Conservation (phyloP, 2,797 vertebrate genomes). For the Channa striata region DNA sequence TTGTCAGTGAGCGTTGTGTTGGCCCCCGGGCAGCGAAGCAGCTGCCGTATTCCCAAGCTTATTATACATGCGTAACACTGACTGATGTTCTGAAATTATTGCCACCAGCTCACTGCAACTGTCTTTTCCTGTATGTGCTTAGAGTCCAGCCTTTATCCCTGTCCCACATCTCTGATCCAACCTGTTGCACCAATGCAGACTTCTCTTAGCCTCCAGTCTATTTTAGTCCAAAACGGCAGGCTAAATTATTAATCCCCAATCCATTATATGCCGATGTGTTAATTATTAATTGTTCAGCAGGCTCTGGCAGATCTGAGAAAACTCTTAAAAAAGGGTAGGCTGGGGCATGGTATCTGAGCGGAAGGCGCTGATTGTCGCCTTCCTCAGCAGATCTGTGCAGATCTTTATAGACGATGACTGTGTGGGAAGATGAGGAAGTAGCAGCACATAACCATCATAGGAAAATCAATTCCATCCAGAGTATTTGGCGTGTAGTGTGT, state of each 20-base stretch:
- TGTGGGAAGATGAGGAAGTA: slow-evolving; percentile 65
- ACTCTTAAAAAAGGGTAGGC: slow-evolving; percentile 44
- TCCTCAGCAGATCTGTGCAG: slow-evolving; percentile 55
- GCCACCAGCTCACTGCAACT: slow-evolving; percentile 45
- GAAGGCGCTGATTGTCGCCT: slow-evolving; percentile 58
- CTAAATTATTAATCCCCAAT: slow-evolving; percentile 83
- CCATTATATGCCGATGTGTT: slow-evolving; percentile 79
- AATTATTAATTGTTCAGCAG: slow-evolving; percentile 82
- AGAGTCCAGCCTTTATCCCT: slow-evolving; percentile 34
- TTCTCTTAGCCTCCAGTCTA: slow-evolving; percentile 70
- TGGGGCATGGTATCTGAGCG: slow-evolving; percentile 46
- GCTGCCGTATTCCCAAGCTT: slow-evolving; percentile 69
- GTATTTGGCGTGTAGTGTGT: slow-evolving; percentile 16
- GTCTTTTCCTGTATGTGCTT: slow-evolving; percentile 38
- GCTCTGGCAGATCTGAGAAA: slow-evolving; percentile 76
- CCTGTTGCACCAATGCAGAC: slow-evolving; percentile 71
- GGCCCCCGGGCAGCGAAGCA: slow-evolving; percentile 53
- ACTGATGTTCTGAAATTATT: slow-evolving; percentile 67
- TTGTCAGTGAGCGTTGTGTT: slow-evolving; percentile 61
- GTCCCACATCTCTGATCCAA: slow-evolving; percentile 51
- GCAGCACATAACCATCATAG: slow-evolving; percentile 14
- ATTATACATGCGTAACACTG: slow-evolving; percentile 67
- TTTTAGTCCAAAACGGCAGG: slow-evolving; percentile 77
- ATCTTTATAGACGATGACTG: slow-evolving; percentile 46
- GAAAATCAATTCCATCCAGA: slow-evolving; percentile 29